Evolutionary conservation across 2,113 vertebrate species (phyloP).

Genomic region (Melanerpes aurifrons): DNA sequence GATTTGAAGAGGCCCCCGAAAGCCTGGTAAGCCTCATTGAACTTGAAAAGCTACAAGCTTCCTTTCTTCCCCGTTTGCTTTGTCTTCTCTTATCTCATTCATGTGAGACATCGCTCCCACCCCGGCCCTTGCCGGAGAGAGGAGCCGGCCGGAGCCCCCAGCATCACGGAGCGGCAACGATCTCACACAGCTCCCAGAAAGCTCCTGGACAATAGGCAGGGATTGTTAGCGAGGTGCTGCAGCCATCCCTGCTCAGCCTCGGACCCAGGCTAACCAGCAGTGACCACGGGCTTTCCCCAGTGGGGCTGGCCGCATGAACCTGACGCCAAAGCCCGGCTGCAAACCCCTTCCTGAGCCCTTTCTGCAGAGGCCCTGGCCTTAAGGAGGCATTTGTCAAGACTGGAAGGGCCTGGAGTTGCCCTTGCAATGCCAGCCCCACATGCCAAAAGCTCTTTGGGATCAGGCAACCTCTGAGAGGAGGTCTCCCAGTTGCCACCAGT

Average conservation of each 20-base stretch:
- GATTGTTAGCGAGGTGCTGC: neutral
- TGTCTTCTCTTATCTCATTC: conserved; percentile 76
- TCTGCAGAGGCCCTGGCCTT: neutral
- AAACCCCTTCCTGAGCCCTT: neutral
- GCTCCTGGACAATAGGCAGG: neutral
- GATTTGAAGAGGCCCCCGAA: conserved; percentile 69
- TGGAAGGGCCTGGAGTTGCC: neutral
- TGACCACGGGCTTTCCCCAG: accelerated
- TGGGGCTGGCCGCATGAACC: accelerated
- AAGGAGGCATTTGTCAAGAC: neutral
- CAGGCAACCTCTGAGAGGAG: no score
- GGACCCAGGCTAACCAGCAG: neutral
- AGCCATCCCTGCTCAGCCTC: neutral
- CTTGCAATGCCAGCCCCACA: neutral
- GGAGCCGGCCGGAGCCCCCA: neutral
- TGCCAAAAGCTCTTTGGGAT: neutral
- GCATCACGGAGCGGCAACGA: neutral
- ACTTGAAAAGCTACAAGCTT: conserved; percentile 79
- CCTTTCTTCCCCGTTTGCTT: conserved; percentile 73
- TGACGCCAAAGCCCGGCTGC: accelerated
- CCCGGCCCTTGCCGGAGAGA: neutral
- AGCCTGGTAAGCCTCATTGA: conserved; percentile 80
- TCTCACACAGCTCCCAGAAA: neutral
- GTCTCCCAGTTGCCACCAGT: neutral
- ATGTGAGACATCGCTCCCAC: conserved; percentile 60